Evolutionary conservation across 1,140 invertebrate genomes (phyloP).

Genomic region (Nylanderia fulva): DNA sequence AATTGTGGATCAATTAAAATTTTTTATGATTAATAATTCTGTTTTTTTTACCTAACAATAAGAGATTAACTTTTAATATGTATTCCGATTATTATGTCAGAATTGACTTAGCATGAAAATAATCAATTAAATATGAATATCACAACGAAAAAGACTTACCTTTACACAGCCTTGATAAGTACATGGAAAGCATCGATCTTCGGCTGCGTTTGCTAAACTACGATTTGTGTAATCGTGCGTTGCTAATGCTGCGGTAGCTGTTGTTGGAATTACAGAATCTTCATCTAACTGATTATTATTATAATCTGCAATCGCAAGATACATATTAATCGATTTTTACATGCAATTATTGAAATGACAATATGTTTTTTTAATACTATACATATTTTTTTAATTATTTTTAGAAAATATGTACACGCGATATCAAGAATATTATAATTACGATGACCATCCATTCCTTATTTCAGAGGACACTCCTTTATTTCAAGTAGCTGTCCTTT

Average conservation of each 20-base stretch:
- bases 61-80: too few relatives aligned
- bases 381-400: neutral
- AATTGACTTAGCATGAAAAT: neutral
- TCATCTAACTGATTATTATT: conserved; percentile 83
- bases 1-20: too few relatives aligned
- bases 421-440: too few relatives aligned
- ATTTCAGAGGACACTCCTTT: too few relatives aligned
- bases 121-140: neutral
- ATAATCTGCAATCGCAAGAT: conserved; percentile 78
- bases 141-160: conserved; percentile 62
- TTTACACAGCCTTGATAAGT: conserved; percentile 86
- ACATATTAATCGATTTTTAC: conserved; percentile 1
- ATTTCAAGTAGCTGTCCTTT: too few relatives aligned
- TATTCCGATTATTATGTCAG: too few relatives aligned
- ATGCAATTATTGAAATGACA: neutral
- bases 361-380: neutral
- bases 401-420: neutral
- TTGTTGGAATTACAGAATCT: conserved; percentile 73
- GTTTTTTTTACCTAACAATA: too few relatives aligned
- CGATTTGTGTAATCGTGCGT: conserved; percentile 85
- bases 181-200: conserved; percentile 88
- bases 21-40: too few relatives aligned
- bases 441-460: too few relatives aligned
- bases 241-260: conserved; percentile 82
- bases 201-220: conserved; percentile 78